These are phyloP conservation scores for Eudyptes chrysolophus DNA, from an alignment of 2,113 vertebrate species.

Conservation along the genomic window DNA sequence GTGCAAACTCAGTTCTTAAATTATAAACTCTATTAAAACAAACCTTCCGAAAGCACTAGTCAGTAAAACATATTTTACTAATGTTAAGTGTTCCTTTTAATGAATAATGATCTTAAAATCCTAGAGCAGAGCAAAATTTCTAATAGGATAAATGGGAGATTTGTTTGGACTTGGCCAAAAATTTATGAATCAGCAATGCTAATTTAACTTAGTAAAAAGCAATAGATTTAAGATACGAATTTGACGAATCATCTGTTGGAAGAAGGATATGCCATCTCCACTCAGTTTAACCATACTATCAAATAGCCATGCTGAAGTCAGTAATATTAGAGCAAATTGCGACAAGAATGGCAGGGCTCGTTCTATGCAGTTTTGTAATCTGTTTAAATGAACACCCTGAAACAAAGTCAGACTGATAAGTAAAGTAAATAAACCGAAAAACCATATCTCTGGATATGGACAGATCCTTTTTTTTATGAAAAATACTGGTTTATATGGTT, in stretches of 20 bases:
- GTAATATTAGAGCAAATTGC: not conserved
- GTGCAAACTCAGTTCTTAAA: not conserved
- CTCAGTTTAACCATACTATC: not conserved
- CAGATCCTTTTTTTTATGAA: not conserved
- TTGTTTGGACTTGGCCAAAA: not conserved
- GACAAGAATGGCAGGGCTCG: not conserved
- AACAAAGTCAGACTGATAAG: not conserved
- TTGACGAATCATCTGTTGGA: not conserved
- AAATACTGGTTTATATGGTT: not conserved
- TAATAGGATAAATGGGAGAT: not conserved
- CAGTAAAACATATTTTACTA: not conserved
- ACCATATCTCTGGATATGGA: not conserved
- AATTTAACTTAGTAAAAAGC: not conserved
- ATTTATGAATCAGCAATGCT: not conserved
- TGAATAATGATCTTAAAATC: not conserved
- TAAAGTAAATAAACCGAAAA: not conserved
- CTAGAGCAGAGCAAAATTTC: not conserved
- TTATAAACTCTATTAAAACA: not conserved
- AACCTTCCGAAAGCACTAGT: not conserved
- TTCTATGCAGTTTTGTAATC: not conserved
- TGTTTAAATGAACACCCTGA: not conserved
- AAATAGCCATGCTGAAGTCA: not conserved
- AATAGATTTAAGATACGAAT: not conserved
- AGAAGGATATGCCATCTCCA: not conserved
- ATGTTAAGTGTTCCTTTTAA: not conserved